Evolutionary conservation across 2,888 invertebrate genomes (phyloP).

Genomic region (Sarcophaga variegata): DNA sequence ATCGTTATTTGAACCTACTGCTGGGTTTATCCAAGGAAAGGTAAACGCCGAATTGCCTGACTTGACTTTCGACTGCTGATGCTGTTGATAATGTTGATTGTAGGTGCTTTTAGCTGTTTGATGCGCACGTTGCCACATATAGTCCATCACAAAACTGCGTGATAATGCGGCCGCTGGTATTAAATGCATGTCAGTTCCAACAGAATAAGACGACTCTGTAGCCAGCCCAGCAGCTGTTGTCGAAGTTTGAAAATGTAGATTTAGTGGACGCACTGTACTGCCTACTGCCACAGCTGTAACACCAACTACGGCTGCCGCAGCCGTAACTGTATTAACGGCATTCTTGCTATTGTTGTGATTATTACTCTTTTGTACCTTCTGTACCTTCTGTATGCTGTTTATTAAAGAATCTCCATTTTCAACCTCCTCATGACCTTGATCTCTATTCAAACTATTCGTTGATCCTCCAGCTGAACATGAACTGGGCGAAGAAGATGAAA

Average conservation of each 20-base stretch:
- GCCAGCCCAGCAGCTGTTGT: slow-evolving; percentile 68
- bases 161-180: slow-evolving; percentile 84
- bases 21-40: slow-evolving; percentile 86
- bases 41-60: slow-evolving; percentile 79
- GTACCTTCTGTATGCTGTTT: slow-evolving; percentile 26
- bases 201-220: slow-evolving; percentile 73
- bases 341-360: background rate
- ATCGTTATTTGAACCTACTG: slow-evolving; percentile 40
- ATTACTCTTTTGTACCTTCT: slow-evolving; percentile 29
- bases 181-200: slow-evolving; percentile 49
- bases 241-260: slow-evolving; percentile 65
- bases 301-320: slow-evolving; percentile 75
- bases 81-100: slow-evolving; percentile 65
- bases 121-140: slow-evolving; percentile 88
- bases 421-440: slow-evolving; percentile 20
- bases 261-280: slow-evolving; percentile 71
- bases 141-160: slow-evolving; percentile 88
- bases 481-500: slow-evolving; percentile 12
- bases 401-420: slow-evolving; percentile 9
- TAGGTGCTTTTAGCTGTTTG: slow-evolving; percentile 73
- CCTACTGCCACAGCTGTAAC: slow-evolving; percentile 74
- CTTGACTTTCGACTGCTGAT: slow-evolving; percentile 69
- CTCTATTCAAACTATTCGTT: slow-evolving; percentile 17
- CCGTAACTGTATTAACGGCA: slow-evolving; percentile 66
- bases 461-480: slow-evolving; percentile 28